These are phyloP conservation scores for Drosophila greeni DNA, from an alignment of 2,888 invertebrate species.

Conservation along the genomic window DNA sequence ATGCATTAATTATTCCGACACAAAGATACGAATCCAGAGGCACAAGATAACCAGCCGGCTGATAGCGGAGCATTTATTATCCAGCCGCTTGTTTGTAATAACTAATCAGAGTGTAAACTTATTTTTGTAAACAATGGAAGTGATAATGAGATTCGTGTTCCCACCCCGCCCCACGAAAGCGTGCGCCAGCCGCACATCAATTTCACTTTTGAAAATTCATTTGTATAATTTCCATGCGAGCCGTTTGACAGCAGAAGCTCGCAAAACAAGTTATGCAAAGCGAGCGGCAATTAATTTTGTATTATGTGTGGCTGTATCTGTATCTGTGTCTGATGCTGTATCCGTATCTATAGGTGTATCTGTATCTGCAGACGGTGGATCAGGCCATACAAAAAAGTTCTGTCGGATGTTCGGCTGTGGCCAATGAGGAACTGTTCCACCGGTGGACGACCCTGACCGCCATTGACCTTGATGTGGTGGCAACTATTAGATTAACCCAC, in stretches of 20 bases:
- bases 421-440: slow-evolving; percentile 44
- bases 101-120: slow-evolving; percentile 25
- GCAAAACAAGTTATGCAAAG: slow-evolving; percentile 32
- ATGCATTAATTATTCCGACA: background rate
- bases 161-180: slow-evolving; percentile 3
- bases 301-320: slow-evolving; percentile 25
- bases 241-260: slow-evolving; percentile 14
- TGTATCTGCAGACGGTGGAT: slow-evolving; percentile 36
- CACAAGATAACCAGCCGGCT: background rate
- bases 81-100: slow-evolving; percentile 15
- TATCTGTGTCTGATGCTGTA: slow-evolving; percentile 1
- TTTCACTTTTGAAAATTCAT: slow-evolving; percentile 32
- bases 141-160: slow-evolving; percentile 3
- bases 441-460: slow-evolving; percentile 20
- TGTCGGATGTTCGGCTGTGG: slow-evolving; percentile 25
- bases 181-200: slow-evolving; percentile 9
- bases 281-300: slow-evolving; percentile 28
- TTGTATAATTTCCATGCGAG: slow-evolving; percentile 30
- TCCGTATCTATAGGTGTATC: slow-evolving; percentile 1
- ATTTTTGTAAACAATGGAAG: slow-evolving; percentile 26
- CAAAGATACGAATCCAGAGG: background rate
- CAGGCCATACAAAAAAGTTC: slow-evolving; percentile 33
- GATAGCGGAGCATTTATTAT: slow-evolving; percentile 16
- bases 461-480: slow-evolving; percentile 17
- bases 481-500: slow-evolving; percentile 3